These are phyloP conservation scores for Trichomalopsis sarcophagae DNA, from an alignment of 1,140 invertebrate species.

Conservation along the genomic window DNA sequence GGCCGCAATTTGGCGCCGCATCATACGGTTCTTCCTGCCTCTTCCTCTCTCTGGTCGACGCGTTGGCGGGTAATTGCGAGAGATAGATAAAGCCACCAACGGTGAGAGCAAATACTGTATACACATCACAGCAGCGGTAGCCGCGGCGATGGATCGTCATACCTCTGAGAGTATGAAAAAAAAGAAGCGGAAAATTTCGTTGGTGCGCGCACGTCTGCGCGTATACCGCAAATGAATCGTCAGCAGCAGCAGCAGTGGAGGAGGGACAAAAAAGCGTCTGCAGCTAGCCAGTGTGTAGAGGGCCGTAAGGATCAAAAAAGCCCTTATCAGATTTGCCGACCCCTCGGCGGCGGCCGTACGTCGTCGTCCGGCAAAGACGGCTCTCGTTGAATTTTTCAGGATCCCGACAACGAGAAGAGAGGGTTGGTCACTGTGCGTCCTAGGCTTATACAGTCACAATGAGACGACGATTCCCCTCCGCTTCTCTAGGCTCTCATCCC, in stretches of 20 bases:
- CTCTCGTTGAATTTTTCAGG: constrained; percentile 73
- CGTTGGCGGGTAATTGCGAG: constrained; percentile 48
- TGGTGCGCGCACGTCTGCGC: neutral
- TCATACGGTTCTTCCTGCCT: constrained; percentile 11
- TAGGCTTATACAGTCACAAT: constrained; percentile 4
- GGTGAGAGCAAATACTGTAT: constrained; percentile 44
- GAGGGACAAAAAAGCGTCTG: neutral
- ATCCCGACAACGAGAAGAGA: constrained; percentile 53
- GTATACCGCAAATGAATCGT: constrained; percentile 28
- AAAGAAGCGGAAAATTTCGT: constrained; percentile 26
- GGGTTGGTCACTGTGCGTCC: constrained; percentile 1
- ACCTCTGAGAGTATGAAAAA: neutral
- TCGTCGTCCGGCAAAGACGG: constrained; percentile 57
- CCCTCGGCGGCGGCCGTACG: constrained; percentile 62
- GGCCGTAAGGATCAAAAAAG: constrained; percentile 67
- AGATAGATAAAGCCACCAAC: constrained; percentile 36
- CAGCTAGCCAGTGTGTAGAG: constrained; percentile 7
- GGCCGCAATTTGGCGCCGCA: constrained; percentile 40
- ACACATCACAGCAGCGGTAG: constrained; percentile 8
- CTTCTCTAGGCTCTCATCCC: neutral
- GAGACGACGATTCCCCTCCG: neutral
- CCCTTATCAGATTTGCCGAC: constrained; percentile 74
- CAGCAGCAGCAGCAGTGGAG: neutral
- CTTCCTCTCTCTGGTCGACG: neutral
- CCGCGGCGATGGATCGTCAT: neutral